Conservation (phyloP, 1,140 invertebrate species). For the Liolophura sinensis region DNA sequence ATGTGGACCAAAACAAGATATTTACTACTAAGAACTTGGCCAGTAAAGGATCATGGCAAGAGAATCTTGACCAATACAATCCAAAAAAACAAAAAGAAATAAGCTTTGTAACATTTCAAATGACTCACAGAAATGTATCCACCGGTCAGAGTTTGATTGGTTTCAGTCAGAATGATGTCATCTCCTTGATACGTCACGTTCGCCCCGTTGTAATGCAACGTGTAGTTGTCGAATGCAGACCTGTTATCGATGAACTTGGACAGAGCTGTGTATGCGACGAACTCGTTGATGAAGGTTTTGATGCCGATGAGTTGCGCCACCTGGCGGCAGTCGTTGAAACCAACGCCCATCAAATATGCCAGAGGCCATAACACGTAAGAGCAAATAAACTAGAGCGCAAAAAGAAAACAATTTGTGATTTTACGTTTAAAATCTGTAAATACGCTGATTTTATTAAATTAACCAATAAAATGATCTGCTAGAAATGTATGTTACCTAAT, state of each 20-base stretch:
- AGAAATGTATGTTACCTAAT: no score
- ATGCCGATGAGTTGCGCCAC: constrained; percentile 51
- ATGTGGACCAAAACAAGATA: no score
- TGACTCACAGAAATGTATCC: constrained; percentile 40
- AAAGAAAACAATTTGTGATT: neutral
- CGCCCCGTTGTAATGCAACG: constrained; percentile 5
- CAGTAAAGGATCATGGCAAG: no score
- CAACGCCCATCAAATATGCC: constrained; percentile 49
- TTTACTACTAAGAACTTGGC: no score
- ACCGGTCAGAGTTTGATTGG: constrained; percentile 25
- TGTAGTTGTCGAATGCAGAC: constrained; percentile 15
- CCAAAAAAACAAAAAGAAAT: constrained; percentile 11
- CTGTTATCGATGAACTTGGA: constrained; percentile 36
- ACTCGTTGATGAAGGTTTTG: constrained; percentile 58
- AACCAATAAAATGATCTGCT: no score
- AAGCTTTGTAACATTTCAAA: neutral
- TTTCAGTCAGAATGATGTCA: constrained; percentile 21
- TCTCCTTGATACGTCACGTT: constrained; percentile 12
- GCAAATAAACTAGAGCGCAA: constrained; percentile 45
- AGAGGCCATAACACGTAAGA: constrained; percentile 54
- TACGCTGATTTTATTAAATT: no score
- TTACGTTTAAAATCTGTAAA: no score
- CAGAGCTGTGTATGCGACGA: constrained; percentile 49
- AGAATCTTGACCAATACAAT: no score
- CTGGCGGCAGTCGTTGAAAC: constrained; percentile 39